Conservation (phyloP, 1,140 invertebrate genomes). For the Lasioglossum baleicum region DNA sequence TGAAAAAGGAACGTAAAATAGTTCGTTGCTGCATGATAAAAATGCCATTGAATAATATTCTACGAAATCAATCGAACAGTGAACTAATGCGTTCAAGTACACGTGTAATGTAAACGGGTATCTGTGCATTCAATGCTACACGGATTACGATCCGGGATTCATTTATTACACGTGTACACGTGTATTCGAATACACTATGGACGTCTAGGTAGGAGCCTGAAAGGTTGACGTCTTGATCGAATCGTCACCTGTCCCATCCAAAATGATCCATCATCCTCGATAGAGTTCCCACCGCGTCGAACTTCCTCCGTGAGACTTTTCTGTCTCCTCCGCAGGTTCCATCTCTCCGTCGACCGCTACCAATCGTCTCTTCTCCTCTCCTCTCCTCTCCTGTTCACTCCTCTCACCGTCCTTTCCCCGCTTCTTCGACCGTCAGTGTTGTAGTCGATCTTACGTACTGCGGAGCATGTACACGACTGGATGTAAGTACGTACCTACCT, state of each 20-base stretch:
- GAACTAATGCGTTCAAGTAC: no score
- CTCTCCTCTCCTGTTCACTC: neutral
- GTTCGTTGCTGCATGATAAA: no score
- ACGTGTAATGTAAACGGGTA: no score
- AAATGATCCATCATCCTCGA: neutral
- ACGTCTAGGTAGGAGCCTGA: no score
- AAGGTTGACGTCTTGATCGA: no score
- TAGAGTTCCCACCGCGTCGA: neutral
- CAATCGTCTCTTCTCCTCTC: neutral
- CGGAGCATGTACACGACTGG: constrained; percentile 47
- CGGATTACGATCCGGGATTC: no score
- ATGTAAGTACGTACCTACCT: constrained; percentile 64
- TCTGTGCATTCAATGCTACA: no score
- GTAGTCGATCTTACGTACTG: constrained; percentile 55
- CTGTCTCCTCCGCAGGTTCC: neutral
- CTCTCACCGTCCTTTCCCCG: neutral
- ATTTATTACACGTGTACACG: no score
- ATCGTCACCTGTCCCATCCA: neutral
- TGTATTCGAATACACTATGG: no score
- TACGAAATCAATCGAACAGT: no score
- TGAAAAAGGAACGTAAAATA: no score
- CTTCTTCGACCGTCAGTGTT: constrained; percentile 32
- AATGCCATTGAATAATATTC: no score
- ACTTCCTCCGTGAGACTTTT: constrained; percentile 39
- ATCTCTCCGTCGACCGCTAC: neutral